A percentile compares a stretch with the other conserved stretches of the same genome.
Conservation (phyloP, 2,797 vertebrate genomes). For the Melanotaenia maccullochi region DNA sequence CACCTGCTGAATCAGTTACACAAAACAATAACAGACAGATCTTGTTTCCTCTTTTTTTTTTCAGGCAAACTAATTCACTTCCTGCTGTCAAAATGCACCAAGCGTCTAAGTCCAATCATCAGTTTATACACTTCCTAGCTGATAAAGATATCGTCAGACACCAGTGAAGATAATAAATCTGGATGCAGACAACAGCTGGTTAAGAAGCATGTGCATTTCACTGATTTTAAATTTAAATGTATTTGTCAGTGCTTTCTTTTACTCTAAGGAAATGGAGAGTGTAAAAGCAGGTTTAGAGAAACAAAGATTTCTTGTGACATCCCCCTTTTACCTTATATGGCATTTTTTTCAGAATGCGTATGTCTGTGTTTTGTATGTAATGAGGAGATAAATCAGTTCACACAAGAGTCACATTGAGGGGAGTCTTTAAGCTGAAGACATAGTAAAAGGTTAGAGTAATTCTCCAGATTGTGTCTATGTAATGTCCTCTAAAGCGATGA, state of each 20-base stretch:
- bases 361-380: background rate
- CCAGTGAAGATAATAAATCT: slow-evolving; percentile 8
- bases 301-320: slow-evolving; percentile 65
- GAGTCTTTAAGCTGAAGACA: background rate
- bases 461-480: background rate
- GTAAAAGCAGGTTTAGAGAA: slow-evolving; percentile 39
- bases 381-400: background rate
- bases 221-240: background rate
- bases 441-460: background rate
- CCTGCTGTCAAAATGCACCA: slow-evolving; percentile 5
- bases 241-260: background rate
- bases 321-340: slow-evolving; percentile 47
- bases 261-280: slow-evolving; percentile 23
- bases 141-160: slow-evolving; percentile 1
- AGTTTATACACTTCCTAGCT: background rate
- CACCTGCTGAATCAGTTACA: background rate
- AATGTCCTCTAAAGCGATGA: slow-evolving; percentile 7
- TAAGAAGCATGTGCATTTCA: slow-evolving; percentile 1
- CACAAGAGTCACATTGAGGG: background rate
- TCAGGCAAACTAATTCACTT: slow-evolving; percentile 4
- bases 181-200: background rate
- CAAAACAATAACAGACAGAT: background rate
- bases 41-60: slow-evolving; percentile 13
- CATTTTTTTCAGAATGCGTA: slow-evolving; percentile 19
- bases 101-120: background rate